phyloP scores from a whole-genome alignment of 2,797 vertebrate species.

The Hippocampus kuda region DNA sequence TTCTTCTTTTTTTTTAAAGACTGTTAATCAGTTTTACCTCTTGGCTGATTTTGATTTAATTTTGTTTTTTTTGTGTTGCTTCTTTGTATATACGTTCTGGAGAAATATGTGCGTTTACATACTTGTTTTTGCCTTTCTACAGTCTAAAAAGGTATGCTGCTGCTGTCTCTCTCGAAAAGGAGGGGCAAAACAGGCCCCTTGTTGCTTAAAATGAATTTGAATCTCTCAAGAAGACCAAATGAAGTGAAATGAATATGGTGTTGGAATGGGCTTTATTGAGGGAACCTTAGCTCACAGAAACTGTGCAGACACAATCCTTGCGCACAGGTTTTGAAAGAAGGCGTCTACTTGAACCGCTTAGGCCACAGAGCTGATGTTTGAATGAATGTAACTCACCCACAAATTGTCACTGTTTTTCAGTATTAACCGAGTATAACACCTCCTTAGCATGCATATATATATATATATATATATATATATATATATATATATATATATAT shows the following conservation, averaged over 20 bases:
- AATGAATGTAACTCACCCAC: conserved; percentile 63
- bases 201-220: conserved; percentile 54
- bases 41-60: conserved; percentile 47
- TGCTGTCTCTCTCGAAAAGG: conserved; percentile 54
- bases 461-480: conserved; percentile 9
- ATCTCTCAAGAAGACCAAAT: conserved; percentile 71
- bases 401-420: conserved; percentile 39
- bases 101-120: conserved; percentile 64
- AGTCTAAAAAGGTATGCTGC: conserved; percentile 54
- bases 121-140: conserved; percentile 47
- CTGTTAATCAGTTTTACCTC: conserved; percentile 57
- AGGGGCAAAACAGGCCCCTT: conserved; percentile 53
- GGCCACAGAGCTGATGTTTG: conserved; percentile 42
- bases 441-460: conserved; percentile 15
- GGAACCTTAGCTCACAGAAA: conserved; percentile 30
- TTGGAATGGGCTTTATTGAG: conserved; percentile 28
- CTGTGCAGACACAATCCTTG: conserved; percentile 15
- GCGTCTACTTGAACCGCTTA: conserved; percentile 66
- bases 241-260: conserved; percentile 39
- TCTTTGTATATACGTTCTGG: conserved; percentile 39
- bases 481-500: conserved; percentile 16
- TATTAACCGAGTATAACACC: conserved; percentile 24
- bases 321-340: conserved; percentile 35
- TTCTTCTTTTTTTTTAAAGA: conserved; percentile 15
- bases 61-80: conserved; percentile 24